Base-by-base conservation (phyloP, 1,140 invertebrate species). In the Penaeus indicus region DNA sequence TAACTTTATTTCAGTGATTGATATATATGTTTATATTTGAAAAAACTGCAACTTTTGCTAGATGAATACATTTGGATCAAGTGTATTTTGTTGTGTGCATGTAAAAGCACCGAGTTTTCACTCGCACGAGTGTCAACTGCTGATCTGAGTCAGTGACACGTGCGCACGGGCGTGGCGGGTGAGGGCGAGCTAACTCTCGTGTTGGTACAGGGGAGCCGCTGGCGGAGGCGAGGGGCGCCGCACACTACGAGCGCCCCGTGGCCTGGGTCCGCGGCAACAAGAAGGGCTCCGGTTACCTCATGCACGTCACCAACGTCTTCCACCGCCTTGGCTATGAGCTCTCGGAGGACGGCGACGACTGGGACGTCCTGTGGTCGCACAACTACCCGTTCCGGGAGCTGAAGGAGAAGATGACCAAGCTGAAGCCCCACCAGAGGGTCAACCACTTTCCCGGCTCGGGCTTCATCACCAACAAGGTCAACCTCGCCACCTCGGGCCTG, bases 371-470 rank as follows among this genome's bases (percentile, higher is more conserved):
- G 10, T 99, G 98, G 98, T 95, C 97, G 3, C 97, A 98, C 93
- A 97, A 98, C 92, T 99, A 98, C 93, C 98, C 97, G 5, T 99
- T 98, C 92, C 93, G 94, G 69, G 93, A 92, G 1, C 91, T 97
- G 5, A 93, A 95, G 47, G 92, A 94, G 0, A 92, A 94, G 89
- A 92, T 97, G 19, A 94, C 93, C 86, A 94, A 94, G 91, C 92
- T 98, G 22, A 95, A 95, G 91, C 91, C 94, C 13, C 93, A 97
- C 93, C 97, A 98, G 92, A 91, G 94, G 93, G 96, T 99, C 0
- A 99, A 99, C 92, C 97, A 99, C 93, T 97, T 98, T 92, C 98
- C 98, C 5, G 98, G 98, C 0, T 97, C 97, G 84, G 98, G 98
- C 0, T 98, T 95, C 91, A 96, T 99, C 75, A 99, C 98, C 0